Percentiles rank a stretch among this genome's conserved stretches.
These are phyloP conservation scores for Carapus acus DNA, from an alignment of 2,797 vertebrate species.

Conservation along the genomic window DNA sequence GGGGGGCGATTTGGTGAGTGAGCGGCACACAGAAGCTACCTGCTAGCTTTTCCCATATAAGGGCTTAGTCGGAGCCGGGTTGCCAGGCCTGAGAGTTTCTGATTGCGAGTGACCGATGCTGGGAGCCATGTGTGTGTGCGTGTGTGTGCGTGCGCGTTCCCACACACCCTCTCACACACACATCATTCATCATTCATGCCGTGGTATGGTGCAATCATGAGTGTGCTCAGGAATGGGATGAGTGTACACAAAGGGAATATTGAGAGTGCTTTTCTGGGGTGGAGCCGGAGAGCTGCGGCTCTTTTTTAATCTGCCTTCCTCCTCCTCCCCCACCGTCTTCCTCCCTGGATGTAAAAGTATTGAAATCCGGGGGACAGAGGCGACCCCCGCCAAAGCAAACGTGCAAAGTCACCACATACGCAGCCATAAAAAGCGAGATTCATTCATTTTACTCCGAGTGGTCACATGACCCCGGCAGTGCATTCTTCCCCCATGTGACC, in stretches of 20 bases:
- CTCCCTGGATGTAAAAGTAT: not conserved
- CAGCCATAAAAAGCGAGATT: constrained; percentile 63
- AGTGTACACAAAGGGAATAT: constrained; percentile 13
- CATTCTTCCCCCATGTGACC: constrained; percentile 74
- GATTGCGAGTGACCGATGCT: constrained; percentile 52
- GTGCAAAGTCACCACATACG: constrained; percentile 15
- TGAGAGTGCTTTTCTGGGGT: constrained; percentile 10
- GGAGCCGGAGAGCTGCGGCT: not conserved
- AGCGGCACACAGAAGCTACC: constrained; percentile 52
- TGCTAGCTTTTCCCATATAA: constrained; percentile 69
- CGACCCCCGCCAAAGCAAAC: constrained; percentile 3
- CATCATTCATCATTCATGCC: too few species aligned
- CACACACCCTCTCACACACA: constrained; percentile 10
- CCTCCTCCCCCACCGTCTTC: too few species aligned
- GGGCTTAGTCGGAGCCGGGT: constrained; percentile 50
- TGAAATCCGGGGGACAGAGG: constrained; percentile 12
- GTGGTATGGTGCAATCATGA: constrained; percentile 26
- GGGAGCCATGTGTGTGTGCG: constrained; percentile 17
- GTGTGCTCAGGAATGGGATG: constrained; percentile 4
- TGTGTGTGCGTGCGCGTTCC: constrained; percentile 7
- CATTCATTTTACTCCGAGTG: constrained; percentile 63
- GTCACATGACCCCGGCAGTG: constrained; percentile 64
- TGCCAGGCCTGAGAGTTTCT: constrained; percentile 52
- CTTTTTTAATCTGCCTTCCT: too few species aligned
- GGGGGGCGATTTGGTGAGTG: constrained; percentile 23